Base-by-base conservation (phyloP, 2,113 vertebrate species). In the Syngnathus scovelli region DNA sequence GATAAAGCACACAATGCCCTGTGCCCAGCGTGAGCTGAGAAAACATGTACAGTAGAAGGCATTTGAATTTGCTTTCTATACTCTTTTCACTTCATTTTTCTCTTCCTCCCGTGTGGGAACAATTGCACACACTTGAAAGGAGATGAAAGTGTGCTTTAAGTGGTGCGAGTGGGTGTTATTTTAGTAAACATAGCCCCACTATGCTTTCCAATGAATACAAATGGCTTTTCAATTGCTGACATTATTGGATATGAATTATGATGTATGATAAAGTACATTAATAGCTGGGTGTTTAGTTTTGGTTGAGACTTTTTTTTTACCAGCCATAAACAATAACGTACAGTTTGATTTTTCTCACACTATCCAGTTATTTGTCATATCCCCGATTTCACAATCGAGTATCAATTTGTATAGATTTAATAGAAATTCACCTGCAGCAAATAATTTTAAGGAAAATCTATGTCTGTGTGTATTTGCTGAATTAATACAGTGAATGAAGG, bases 1-100 rank as follows among this genome's bases (percentile, higher is more conserved):
- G 83, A 89, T 83, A 81, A 87, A 87, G 70, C 67, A 43, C 86
- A 87, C 87, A 87, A 87, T 87, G 82, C 78, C 13, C 76, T 66
- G 65, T n/a, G 70, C 85, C 69, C 87, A 83, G 87, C 79, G 11
- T 82, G 86, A 79, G 71, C 71, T 77, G 71, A 68, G 68, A 64
- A 76, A 73, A 82, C 75, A 73, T 70, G 37, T 58, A 83, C 70
- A 73, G 77, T 66, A 65, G 55, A 66, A 76, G 65, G 39, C 37
- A 83, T 88, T 87, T 82, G 39, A 27, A 85, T 86, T 87, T 90
- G 63, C 76, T 78, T 76, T 68, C 85, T 86, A 68, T 74, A 86
- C 82, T 73, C 18, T 37, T 72, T 54, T 39, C 12, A 72, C 72
- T 83, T 75, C 54, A 79, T 83, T 83, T 85, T 69, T 66, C 64